Conservation (phyloP, 2,888 invertebrate genomes). For the Coleophora flavipennella region DNA sequence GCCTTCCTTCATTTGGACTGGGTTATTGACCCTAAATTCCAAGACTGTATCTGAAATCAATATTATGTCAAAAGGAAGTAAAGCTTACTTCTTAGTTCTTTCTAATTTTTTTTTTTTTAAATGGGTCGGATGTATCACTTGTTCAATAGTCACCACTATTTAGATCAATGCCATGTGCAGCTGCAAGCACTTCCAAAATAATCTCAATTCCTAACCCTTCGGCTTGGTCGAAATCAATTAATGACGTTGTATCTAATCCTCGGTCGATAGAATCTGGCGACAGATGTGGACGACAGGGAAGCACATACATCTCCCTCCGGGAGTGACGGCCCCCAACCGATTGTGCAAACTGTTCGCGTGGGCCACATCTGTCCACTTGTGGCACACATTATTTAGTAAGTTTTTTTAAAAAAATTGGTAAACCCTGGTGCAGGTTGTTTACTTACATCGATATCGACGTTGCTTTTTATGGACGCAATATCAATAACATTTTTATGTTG, state of each 20-base stretch:
- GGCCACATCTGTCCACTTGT: constrained; percentile 68
- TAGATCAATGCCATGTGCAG: constrained; percentile 30
- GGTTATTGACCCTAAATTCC: no score
- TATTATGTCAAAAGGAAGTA: no score
- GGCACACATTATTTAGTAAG: constrained; percentile 16
- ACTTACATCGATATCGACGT: constrained; percentile 20
- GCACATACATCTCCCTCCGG: constrained; percentile 56
- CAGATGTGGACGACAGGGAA: constrained; percentile 65
- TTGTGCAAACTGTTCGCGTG: constrained; percentile 61
- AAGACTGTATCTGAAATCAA: no score
- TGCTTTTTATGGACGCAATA: no score
- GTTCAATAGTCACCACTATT: no score
- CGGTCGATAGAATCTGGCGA: constrained; percentile 40
- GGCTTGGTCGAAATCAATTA: constrained; percentile 55
- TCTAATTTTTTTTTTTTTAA: no score
- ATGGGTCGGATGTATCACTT: constrained; percentile 7
- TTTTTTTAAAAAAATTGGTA: no score
- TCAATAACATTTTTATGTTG: constrained; percentile 18
- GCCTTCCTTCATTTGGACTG: no score
- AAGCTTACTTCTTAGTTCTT: no score
- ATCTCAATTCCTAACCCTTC: constrained; percentile 43
- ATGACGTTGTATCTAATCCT: constrained; percentile 62
- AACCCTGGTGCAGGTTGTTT: constrained; percentile 20
- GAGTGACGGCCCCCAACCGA: constrained; percentile 44
- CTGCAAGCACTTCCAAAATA: constrained; percentile 33